Evolutionary conservation across 2,797 vertebrate species (phyloP).

Genomic region (Naso thynnoides): DNA sequence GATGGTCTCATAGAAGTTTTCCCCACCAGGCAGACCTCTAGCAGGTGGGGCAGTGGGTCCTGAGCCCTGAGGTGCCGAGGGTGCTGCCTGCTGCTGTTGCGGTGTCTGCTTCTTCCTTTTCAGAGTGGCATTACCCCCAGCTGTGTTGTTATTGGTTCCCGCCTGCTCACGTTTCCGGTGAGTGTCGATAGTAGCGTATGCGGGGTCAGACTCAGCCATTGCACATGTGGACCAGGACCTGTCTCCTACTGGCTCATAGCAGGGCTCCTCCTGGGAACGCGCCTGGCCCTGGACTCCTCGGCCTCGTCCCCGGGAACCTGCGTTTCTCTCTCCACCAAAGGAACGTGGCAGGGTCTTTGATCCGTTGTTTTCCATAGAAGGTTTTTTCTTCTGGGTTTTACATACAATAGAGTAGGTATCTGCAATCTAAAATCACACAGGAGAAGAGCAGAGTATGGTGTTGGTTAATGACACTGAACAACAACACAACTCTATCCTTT

Average conservation of each 20-base stretch:
- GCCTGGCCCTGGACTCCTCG: conserved; percentile 74
- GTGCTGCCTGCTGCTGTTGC: conserved; percentile 55
- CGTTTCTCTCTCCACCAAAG: conserved; percentile 70
- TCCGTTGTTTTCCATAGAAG: conserved; percentile 77
- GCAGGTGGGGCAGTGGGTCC: conserved; percentile 58
- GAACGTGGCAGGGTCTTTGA: conserved; percentile 78
- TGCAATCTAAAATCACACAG: conserved; percentile 81
- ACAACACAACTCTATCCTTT: conserved; percentile 19
- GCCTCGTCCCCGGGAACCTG: conserved; percentile 62
- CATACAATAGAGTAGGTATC: conserved; percentile 88
- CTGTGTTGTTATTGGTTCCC: conserved; percentile 68
- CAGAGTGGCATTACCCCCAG: conserved; percentile 72
- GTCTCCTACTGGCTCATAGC: conserved; percentile 83
- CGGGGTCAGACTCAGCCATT: conserved; percentile 76
- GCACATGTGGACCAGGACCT: conserved; percentile 76
- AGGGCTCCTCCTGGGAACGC: conserved; percentile 81
- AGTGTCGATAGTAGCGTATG: conserved; percentile 82
- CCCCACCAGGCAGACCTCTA: conserved; percentile 78
- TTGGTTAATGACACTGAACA: conserved; percentile 37
- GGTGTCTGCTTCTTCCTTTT: conserved; percentile 82
- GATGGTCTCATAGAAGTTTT: conserved; percentile 87
- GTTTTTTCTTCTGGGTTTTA: conserved; percentile 85
- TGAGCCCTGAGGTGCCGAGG: conserved; percentile 70
- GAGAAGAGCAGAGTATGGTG: conserved; percentile 38
- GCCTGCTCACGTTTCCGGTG: conserved; percentile 82